Conservation (phyloP, 53 echinoderm and acorn worm species). For the Stichopus horrens region DNA sequence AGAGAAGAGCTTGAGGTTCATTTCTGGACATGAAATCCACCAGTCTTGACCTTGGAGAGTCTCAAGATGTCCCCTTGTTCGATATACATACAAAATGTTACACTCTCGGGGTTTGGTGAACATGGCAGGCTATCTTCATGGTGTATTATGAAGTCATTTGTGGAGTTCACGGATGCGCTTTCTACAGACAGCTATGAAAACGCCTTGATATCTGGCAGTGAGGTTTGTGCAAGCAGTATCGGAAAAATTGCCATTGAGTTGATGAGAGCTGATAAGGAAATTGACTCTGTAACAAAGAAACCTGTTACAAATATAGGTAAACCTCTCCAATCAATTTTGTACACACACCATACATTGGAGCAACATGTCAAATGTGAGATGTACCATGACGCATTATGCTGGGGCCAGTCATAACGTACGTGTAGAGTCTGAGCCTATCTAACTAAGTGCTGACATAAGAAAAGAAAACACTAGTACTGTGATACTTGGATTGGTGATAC, state of each 20-base stretch:
- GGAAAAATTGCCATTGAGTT: constrained; percentile 55
- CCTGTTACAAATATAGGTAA: constrained; percentile 43
- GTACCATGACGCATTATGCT: constrained; percentile 41
- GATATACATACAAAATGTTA: constrained; percentile 50
- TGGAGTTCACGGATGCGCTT: constrained; percentile 48
- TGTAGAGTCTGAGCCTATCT: constrained; percentile 34
- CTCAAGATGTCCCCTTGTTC: constrained; percentile 34
- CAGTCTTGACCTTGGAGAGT: constrained; percentile 34
- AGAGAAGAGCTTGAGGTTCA: constrained; percentile 35
- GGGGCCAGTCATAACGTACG: constrained; percentile 26
- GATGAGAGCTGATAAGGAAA: constrained; percentile 19
- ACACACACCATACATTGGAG: constrained; percentile 45
- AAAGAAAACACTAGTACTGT: constrained; percentile 14
- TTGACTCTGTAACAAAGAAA: constrained; percentile 35
- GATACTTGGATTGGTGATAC: too few relatives aligned
- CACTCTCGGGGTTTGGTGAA: constrained; percentile 45
- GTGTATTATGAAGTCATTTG: constrained; percentile 47
- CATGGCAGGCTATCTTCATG: constrained; percentile 49
- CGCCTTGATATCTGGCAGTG: constrained; percentile 46
- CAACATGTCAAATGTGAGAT: constrained; percentile 51
- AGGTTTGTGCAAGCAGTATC: constrained; percentile 32
- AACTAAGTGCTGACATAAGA: constrained; percentile 43
- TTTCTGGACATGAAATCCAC: constrained; percentile 32
- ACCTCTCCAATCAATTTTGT: constrained; percentile 31
- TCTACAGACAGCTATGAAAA: constrained; percentile 44